phyloP scores from a whole-genome alignment of 2,888 invertebrate genomes.

The Coecobrya sp. region DNA sequence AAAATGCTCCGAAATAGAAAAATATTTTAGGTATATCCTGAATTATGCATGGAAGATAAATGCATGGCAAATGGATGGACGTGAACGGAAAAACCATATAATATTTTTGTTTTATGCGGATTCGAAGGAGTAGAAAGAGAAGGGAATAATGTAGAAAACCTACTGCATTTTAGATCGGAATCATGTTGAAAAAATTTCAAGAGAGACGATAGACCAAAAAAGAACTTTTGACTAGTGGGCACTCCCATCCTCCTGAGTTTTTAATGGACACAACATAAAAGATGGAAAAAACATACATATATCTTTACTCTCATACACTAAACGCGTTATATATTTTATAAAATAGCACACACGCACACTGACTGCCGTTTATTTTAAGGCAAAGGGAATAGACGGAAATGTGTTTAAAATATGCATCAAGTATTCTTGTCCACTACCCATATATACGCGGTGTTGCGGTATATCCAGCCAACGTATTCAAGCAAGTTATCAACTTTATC shows the following conservation, averaged over 20 bases:
- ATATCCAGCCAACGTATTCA: background rate
- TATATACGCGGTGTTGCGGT: background rate
- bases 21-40: slow-evolving; percentile 32
- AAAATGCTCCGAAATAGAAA: background rate
- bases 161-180: slow-evolving; percentile 10
- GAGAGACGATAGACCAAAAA: background rate
- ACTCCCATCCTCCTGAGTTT: slow-evolving; percentile 65
- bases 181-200: slow-evolving; percentile 7
- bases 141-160: background rate
- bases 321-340: slow-evolving; percentile 5
- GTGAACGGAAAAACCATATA: background rate
- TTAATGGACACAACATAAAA: slow-evolving; percentile 1
- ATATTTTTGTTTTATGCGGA: slow-evolving; percentile 39
- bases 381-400: slow-evolving; percentile 7
- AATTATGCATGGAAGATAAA: slow-evolving; percentile 54
- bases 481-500: background rate
- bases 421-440: background rate
- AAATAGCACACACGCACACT: background rate
- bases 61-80: slow-evolving; percentile 16
- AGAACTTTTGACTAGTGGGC: slow-evolving; percentile 1
- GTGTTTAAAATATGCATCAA: slow-evolving; percentile 32
- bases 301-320: background rate
- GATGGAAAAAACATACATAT: background rate
- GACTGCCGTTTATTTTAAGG: background rate
- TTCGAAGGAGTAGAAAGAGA: background rate